A percentile compares a stretch with the other conserved stretches of the same genome.
phyloP scores from a whole-genome alignment of 2,888 invertebrate genomes.

The Lithosia quadra region DNA sequence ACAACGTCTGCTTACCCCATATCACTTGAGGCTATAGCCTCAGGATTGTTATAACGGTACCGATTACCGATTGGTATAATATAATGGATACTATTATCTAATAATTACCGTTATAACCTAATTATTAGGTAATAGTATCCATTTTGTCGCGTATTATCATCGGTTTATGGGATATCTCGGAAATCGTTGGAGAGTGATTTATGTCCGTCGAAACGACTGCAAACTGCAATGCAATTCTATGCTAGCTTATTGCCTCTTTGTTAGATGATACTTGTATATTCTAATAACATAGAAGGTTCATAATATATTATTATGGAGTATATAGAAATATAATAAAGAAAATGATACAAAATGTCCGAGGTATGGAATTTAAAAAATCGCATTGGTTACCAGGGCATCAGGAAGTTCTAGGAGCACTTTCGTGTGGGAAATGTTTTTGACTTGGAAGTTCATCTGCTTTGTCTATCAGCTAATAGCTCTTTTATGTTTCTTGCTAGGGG shows the following conservation, averaged over 20 bases:
- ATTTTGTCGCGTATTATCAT: too few species aligned
- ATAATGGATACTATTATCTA: too few species aligned
- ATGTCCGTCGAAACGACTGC: not conserved
- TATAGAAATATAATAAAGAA: too few species aligned
- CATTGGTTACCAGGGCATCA: slow-evolving; percentile 3
- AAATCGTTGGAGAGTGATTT: not conserved
- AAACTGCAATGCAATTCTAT: too few species aligned
- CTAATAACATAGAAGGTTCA: too few species aligned
- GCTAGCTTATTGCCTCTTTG: too few species aligned
- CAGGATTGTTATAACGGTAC: too few species aligned
- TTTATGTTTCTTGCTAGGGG: slow-evolving; percentile 23
- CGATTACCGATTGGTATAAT: too few species aligned
- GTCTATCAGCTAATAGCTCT: slow-evolving; percentile 30
- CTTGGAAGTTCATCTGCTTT: not conserved
- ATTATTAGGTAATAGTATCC: not conserved
- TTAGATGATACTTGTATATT: too few species aligned
- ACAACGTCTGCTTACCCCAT: slow-evolving; percentile 11
- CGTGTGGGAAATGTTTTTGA: not conserved
- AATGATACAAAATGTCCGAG: too few species aligned
- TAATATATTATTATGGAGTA: too few species aligned
- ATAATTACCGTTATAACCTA: too few species aligned
- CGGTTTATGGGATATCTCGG: not conserved
- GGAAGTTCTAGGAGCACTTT: not conserved
- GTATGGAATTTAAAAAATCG: not conserved
- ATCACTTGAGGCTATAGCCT: slow-evolving; percentile 34